Conservation (phyloP, 2,797 vertebrate species). For the Gorsachius magnificus region DNA sequence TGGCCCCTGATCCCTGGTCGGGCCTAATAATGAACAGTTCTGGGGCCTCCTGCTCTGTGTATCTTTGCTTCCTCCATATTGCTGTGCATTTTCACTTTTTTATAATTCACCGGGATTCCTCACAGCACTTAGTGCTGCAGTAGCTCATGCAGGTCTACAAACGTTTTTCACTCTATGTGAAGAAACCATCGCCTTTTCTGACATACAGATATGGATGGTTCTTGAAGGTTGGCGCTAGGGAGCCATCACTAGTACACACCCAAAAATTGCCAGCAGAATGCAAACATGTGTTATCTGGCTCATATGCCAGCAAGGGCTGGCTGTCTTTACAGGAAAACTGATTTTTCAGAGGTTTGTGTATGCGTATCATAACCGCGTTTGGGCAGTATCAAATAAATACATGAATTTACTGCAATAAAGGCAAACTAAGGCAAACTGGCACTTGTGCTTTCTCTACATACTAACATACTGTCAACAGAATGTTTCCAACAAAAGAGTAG, state of each 20-base stretch:
- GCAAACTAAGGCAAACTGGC: neutral
- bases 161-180: neutral
- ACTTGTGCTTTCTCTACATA: neutral
- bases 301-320: neutral
- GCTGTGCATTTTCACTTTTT: neutral
- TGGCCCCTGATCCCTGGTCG: neutral
- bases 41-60: neutral
- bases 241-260: neutral
- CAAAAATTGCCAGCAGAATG: neutral
- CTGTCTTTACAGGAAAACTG: neutral
- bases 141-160: neutral
- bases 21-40: neutral
- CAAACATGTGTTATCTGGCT: neutral
- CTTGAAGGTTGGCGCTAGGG: neutral
- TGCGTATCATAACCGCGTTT: neutral
- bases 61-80: neutral
- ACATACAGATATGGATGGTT: neutral
- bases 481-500: neutral
- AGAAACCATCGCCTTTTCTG: neutral
- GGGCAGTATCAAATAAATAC: neutral
- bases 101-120: neutral
- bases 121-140: neutral
- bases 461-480: neutral
- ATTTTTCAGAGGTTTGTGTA: neutral
- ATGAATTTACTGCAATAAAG: neutral